phyloP scores from a whole-genome alignment of 1,140 invertebrate genomes.

The Brachionus plicatilis region DNA sequence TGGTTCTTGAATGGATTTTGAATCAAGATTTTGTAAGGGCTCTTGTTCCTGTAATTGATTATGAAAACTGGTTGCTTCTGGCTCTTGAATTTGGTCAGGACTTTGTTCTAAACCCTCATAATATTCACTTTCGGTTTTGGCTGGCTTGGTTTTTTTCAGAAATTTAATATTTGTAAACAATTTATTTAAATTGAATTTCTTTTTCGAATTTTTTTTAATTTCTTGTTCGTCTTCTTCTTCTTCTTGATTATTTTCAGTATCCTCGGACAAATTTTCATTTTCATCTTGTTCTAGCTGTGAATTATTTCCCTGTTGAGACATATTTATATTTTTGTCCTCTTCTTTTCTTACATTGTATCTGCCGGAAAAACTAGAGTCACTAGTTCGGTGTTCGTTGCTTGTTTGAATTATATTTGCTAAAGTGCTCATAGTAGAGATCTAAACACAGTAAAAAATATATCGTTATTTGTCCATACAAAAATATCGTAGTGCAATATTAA shows the following conservation, averaged over 20 bases:
- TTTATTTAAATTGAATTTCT: not conserved
- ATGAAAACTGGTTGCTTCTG: not conserved
- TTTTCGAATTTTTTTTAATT: not conserved
- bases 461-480: not conserved
- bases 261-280: not conserved
- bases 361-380: not conserved
- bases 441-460: not conserved
- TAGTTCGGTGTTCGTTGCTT: not conserved
- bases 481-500: not conserved
- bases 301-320: not conserved
- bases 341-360: not conserved
- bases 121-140: not conserved
- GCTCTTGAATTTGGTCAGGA: not conserved
- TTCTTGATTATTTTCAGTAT: not conserved
- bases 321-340: not conserved
- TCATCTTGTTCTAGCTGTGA: not conserved
- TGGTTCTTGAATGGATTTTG: not conserved
- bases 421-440: not conserved
- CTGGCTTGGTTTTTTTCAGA: not conserved
- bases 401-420: not conserved
- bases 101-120: not conserved
- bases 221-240: not conserved
- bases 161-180: not conserved
- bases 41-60: not conserved
- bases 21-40: not conserved